Percentiles rank a stretch among this genome's conserved stretches.
These are phyloP conservation scores for Sminthopsis crassicaudata DNA, from an alignment of 2,113 vertebrate genomes.

Conservation along the genomic window DNA sequence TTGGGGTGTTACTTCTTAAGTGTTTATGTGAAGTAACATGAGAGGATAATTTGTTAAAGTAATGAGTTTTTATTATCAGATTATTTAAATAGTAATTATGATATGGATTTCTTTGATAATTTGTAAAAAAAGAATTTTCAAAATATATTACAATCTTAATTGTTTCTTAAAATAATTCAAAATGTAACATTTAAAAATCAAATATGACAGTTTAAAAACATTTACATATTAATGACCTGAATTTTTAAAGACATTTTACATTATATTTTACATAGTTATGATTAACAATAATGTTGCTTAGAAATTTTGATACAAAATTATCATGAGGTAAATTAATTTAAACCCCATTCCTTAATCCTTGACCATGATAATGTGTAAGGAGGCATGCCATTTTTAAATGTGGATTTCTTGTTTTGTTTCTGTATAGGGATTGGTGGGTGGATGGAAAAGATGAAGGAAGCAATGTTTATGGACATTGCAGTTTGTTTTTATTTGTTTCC, in stretches of 20 bases:
- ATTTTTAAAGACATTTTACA: not conserved
- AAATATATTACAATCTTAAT: not conserved
- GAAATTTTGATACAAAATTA: not conserved
- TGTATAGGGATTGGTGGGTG: not conserved
- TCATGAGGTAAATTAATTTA: not conserved
- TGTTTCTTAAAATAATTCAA: constrained; percentile 8
- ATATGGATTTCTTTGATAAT: not conserved
- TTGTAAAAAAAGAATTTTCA: not conserved
- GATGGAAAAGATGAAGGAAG: not conserved
- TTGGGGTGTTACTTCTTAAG: not conserved
- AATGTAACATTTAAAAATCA: constrained; percentile 1
- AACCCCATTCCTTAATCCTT: constrained; percentile 1
- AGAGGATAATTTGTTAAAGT: constrained; percentile 1
- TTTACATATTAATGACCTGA: not conserved
- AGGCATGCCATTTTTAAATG: not conserved
- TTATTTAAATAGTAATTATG: constrained; percentile 6
- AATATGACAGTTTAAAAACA: not conserved
- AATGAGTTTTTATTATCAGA: not conserved
- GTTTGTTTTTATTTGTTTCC: not conserved
- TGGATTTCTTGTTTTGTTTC: too few species aligned
- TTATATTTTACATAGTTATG: not conserved
- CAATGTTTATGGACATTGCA: not conserved
- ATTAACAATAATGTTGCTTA: not conserved
- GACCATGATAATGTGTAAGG: not conserved
- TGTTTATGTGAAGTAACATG: constrained; percentile 16